phyloP scores from a whole-genome alignment of 2,113 vertebrate species.

The Holacanthus passer region DNA sequence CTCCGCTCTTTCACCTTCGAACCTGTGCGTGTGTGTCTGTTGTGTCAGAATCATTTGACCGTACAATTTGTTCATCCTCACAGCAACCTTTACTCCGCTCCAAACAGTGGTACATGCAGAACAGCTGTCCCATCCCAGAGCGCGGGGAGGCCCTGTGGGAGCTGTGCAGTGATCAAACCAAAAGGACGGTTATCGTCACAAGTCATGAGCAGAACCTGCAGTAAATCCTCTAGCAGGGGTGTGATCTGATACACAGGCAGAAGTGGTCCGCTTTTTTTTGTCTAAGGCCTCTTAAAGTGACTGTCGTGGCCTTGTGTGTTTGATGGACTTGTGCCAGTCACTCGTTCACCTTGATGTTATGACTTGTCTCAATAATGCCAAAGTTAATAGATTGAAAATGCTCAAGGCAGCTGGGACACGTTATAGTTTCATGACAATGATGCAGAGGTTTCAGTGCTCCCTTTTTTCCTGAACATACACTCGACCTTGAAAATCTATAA shows the following conservation, averaged over 20 bases:
- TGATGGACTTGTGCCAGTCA: constrained; percentile 6
- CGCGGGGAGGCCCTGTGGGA: constrained; percentile 12
- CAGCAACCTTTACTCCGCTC: constrained; percentile 49
- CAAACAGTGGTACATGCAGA: not conserved
- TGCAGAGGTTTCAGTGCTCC: not conserved
- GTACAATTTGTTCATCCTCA: constrained; percentile 42
- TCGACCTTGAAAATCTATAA: not conserved
- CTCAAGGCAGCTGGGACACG: constrained; percentile 3
- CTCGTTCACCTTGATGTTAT: not conserved
- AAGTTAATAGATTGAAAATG: not conserved
- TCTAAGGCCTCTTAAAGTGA: not conserved
- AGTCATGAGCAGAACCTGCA: constrained; percentile 12
- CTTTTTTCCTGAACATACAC: not conserved
- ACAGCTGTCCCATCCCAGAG: constrained; percentile 32
- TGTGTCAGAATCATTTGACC: constrained; percentile 6
- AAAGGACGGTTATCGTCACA: constrained; percentile 9
- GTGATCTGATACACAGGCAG: not conserved
- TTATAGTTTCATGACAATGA: not conserved
- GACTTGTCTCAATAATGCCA: not conserved
- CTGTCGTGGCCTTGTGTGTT: not conserved
- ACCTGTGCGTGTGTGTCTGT: not conserved
- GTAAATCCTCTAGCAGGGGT: not conserved
- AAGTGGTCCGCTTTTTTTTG: not conserved
- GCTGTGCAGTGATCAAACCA: not conserved
- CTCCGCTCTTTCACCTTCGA: constrained; percentile 51